Conservation (phyloP, 2,797 vertebrate species). For the Gymnothorax javanicus region DNA sequence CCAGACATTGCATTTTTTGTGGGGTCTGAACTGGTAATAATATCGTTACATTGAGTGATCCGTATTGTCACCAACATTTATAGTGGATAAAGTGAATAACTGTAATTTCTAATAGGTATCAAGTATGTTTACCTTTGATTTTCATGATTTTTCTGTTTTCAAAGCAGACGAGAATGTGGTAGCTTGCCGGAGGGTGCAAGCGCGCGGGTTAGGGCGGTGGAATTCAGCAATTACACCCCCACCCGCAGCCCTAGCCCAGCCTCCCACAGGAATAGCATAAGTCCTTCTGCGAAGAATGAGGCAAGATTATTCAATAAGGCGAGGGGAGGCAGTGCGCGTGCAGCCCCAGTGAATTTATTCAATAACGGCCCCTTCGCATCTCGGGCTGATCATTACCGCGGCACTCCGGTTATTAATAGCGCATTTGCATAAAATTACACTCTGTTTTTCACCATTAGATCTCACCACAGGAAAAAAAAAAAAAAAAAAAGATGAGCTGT, state of each 20-base stretch:
- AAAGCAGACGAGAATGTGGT: background rate
- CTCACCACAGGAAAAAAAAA: constrained; percentile 9
- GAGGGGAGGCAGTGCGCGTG: background rate
- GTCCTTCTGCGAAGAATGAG: background rate
- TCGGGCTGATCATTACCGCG: constrained; percentile 13
- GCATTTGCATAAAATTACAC: constrained; percentile 46
- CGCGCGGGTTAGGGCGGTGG: background rate
- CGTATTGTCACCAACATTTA: too few relatives aligned
- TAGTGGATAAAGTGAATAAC: too few relatives aligned
- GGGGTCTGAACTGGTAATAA: too few relatives aligned
- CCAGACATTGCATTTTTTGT: too few relatives aligned
- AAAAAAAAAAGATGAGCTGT: constrained; percentile 48
- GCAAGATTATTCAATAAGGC: background rate
- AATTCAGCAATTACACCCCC: background rate
- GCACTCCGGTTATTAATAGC: constrained; percentile 52
- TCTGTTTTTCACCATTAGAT: constrained; percentile 45
- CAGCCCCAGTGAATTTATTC: background rate
- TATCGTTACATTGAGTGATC: too few relatives aligned
- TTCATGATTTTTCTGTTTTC: background rate
- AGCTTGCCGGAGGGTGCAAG: background rate
- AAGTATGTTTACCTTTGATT: background rate
- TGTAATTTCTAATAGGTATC: background rate
- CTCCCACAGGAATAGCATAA: background rate
- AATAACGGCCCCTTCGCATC: background rate
- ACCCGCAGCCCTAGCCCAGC: background rate